Base-by-base conservation (phyloP, 2,113 vertebrate genomes). In the Trachemys scripta region DNA sequence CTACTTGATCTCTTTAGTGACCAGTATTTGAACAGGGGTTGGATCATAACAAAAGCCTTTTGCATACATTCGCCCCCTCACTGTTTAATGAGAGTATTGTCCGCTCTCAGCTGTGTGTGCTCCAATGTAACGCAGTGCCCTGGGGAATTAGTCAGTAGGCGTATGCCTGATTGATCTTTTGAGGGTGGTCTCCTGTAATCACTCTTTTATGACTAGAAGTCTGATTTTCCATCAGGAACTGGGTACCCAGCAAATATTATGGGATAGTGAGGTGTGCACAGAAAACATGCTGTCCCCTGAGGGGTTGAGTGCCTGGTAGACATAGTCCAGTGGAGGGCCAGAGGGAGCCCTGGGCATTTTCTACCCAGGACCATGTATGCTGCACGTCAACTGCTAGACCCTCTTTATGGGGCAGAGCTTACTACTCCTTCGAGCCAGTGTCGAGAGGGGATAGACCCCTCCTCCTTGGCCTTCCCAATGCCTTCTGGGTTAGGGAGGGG, bases 1-100 rank as follows among this genome's bases (percentile, higher is more conserved):
- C 78, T 82, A 47, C 56, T 78, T 47, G 80, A 53, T 95, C 69
- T 27, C 82, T 90, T 86, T 49, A 27, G 83, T 80, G 72, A 87
- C 56, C 51, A 14, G 8, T 82, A 1, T 72, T 51, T 86, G 87
- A 88, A 78, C 82, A 79, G 87, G 76, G 76, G 9, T 56, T 95
- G 91, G 51, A 49, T 87, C 65, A 76, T 25, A 45, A 89, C 84
- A 51, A 84, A 91, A 42, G 22, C 80, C 85, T 87, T 25, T 85
- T 25, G 94, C 84, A 82, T 49, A 3, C 5, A 2, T 75, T 96
- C 78, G 83, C 75, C 53, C 92, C 53, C 87, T 91, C 82, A 65
- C 79, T 72, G 42, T 65, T 96, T 96, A 93, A 92, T 96, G 83
- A 90, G 59, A 89, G 5, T 10, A 20, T 92, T 96, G 87, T 87